Evolutionary conservation across 2,888 invertebrate species (phyloP).

Genomic region (Tetrapedia diversipes): DNA sequence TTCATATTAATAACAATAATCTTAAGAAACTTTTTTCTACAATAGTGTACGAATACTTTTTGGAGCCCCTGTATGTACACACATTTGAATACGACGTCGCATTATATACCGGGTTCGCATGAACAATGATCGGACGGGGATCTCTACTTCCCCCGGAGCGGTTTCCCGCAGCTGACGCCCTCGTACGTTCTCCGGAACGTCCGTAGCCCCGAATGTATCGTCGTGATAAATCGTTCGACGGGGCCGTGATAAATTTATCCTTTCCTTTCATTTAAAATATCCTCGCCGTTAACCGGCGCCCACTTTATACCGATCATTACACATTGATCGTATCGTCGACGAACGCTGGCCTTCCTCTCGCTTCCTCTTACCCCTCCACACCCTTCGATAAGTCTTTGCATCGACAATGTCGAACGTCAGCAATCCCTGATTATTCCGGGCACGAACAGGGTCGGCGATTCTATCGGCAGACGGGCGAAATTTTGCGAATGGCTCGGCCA

Average conservation of each 20-base stretch:
- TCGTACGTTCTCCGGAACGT: slow-evolving; percentile 64
- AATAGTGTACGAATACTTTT: too few relatives aligned
- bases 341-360: not conserved
- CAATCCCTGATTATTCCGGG: slow-evolving; percentile 2
- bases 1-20: too few relatives aligned
- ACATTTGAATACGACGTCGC: slow-evolving; percentile 45
- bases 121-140: slow-evolving; percentile 65
- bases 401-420: not conserved
- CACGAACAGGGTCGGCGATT: slow-evolving; percentile 18
- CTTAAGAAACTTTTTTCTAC: too few relatives aligned
- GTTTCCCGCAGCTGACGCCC: slow-evolving; percentile 69
- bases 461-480: not conserved
- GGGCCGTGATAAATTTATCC: slow-evolving; percentile 63
- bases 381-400: slow-evolving; percentile 3
- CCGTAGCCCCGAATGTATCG: slow-evolving; percentile 64
- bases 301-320: slow-evolving; percentile 53
- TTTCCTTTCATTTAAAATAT: slow-evolving; percentile 60
- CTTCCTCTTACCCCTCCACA: not conserved
- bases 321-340: slow-evolving; percentile 37
- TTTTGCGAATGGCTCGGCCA: not conserved
- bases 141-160: slow-evolving; percentile 63
- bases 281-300: slow-evolving; percentile 29
- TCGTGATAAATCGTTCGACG: slow-evolving; percentile 66
- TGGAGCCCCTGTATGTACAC: too few relatives aligned
- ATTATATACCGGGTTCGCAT: slow-evolving; percentile 57